These are phyloP conservation scores for Pluvianellus socialis DNA, from an alignment of 2,113 vertebrate genomes.

Conservation along the genomic window DNA sequence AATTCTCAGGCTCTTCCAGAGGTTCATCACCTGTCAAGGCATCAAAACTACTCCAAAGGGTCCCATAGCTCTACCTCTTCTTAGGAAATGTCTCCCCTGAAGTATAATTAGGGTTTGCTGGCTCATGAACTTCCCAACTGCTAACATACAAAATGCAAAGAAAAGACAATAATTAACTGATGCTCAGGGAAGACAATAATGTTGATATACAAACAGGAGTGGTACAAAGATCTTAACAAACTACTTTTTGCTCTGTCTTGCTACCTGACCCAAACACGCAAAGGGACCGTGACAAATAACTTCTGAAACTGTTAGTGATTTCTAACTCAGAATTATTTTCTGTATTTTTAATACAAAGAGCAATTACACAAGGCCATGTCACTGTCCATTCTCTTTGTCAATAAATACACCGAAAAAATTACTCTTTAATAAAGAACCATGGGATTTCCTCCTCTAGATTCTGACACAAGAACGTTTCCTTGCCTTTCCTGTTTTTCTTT, in stretches of 20 bases:
- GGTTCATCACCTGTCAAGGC: not conserved
- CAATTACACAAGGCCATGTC: not conserved
- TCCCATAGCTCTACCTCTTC: not conserved
- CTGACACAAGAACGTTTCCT: not conserved
- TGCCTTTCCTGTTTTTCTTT: not conserved
- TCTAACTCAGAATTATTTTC: not conserved
- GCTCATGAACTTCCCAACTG: not conserved
- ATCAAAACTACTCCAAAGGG: not conserved
- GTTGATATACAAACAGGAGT: not conserved
- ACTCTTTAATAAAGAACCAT: not conserved
- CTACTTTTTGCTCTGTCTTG: not conserved
- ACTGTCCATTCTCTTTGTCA: not conserved
- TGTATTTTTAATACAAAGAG: not conserved
- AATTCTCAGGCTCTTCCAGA: not conserved
- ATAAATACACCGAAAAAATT: not conserved
- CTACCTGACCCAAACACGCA: not conserved
- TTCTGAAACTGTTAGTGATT: not conserved
- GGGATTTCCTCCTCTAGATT: not conserved
- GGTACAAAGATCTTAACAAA: not conserved
- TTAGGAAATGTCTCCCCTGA: not conserved
- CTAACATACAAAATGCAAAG: not conserved
- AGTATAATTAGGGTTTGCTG: not conserved
- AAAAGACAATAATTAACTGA: not conserved
- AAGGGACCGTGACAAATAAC: not conserved
- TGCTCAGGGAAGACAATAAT: not conserved